A percentile compares a stretch with the other conserved stretches of the same genome.
These are phyloP conservation scores for Scaptomyza polygonia DNA, from an alignment of 2,888 invertebrate genomes.

Conservation along the genomic window DNA sequence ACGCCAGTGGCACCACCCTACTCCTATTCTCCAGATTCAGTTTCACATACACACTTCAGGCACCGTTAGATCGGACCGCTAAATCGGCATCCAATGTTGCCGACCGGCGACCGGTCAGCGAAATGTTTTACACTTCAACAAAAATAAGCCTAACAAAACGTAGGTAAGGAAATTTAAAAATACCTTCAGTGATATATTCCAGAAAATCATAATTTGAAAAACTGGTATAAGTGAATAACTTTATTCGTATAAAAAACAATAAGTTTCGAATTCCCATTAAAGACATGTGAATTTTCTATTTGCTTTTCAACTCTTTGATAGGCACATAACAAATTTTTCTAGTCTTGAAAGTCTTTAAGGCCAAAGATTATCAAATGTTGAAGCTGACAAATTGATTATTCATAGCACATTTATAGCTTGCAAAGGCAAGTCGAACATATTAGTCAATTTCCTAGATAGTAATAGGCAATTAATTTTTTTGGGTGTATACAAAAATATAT, in stretches of 20 bases:
- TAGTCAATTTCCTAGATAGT: not conserved
- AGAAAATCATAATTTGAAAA: too few species aligned
- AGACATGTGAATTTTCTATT: too few species aligned
- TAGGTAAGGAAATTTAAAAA: too few species aligned
- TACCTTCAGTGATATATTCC: too few species aligned
- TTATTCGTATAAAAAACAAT: too few species aligned
- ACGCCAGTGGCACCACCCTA: conserved; percentile 49
- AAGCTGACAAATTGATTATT: not conserved
- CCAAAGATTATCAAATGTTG: not conserved
- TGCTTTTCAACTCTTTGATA: too few species aligned
- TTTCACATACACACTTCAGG: conserved; percentile 7
- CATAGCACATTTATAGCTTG: not conserved
- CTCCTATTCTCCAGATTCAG: conserved; percentile 6
- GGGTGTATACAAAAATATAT: not conserved
- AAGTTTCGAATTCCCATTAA: too few species aligned
- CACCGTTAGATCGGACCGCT: conserved; percentile 45
- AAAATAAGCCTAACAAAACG: not conserved
- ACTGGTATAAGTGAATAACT: too few species aligned
- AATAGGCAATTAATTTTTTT: not conserved
- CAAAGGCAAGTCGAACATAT: not conserved
- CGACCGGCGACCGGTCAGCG: conserved; percentile 28
- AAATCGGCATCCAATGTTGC: conserved; percentile 74
- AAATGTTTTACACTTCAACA: conserved; percentile 13
- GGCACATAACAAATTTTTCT: too few species aligned
- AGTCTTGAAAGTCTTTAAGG: too few species aligned